phyloP scores from a whole-genome alignment of 30 jellyfish, hydroid and myxozoan species.

The Turritopsis dohrnii region DNA sequence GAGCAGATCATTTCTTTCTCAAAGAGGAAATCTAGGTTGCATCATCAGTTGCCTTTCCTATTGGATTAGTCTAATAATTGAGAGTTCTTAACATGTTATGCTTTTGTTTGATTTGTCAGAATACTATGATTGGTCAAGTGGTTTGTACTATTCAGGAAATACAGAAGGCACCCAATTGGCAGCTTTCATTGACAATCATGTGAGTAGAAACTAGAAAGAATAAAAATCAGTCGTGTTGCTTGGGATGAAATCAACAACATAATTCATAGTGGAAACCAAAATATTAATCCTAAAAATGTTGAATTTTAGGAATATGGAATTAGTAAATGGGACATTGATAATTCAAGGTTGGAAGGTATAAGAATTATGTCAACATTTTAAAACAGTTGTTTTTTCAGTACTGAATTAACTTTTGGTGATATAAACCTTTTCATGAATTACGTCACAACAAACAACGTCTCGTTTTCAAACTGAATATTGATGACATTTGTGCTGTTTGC shows the following conservation, averaged over 20 bases:
- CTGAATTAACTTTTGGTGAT: no score
- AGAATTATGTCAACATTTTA: neutral
- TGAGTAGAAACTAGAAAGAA: no score
- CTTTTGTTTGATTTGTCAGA: conserved; percentile 49
- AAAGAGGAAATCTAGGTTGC: neutral
- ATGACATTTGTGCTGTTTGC: no score
- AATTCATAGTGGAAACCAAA: no score
- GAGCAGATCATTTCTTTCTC: neutral
- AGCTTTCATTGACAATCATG: conserved; percentile 25
- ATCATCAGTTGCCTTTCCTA: neutral
- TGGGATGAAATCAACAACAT: no score
- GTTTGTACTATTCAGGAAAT: conserved; percentile 69
- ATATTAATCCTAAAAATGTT: neutral
- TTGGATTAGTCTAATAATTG: no score
- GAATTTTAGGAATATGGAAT: conserved; percentile 41
- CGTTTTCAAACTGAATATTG: no score
- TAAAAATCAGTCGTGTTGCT: no score
- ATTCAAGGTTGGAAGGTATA: conserved; percentile 85
- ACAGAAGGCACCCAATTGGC: conserved; percentile 44
- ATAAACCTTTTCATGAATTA: no score
- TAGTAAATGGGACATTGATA: conserved; percentile 33
- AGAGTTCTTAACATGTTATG: neutral
- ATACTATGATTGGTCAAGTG: conserved; percentile 62
- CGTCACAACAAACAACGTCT: no score
- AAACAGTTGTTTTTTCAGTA: no score